phyloP scores from a whole-genome alignment of 2,888 invertebrate species.

The Agrilus cyanescens region DNA sequence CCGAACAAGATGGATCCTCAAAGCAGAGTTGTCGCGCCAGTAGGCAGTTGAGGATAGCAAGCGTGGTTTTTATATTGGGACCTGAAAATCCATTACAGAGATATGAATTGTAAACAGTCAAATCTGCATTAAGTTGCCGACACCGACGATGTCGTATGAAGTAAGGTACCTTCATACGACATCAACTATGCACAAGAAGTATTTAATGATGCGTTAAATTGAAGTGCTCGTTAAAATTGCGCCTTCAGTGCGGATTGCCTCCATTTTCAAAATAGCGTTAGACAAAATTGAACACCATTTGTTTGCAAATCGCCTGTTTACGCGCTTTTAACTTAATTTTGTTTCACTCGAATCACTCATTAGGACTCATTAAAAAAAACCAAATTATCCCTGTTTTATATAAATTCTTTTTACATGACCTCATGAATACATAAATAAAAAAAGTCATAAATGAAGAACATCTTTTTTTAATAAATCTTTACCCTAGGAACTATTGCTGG shows the following conservation, averaged over 20 bases:
- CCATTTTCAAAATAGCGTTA: slow-evolving; percentile 10
- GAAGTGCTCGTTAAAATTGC: slow-evolving; percentile 10
- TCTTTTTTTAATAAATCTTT: too few species aligned
- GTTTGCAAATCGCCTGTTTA: too few species aligned
- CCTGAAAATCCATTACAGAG: slow-evolving; percentile 43
- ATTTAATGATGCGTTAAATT: slow-evolving; percentile 12
- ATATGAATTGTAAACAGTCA: slow-evolving; percentile 13
- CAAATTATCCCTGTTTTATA: too few species aligned
- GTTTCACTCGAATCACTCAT: too few species aligned
- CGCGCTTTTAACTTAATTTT: too few species aligned
- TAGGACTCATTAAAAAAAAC: too few species aligned
- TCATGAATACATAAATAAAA: too few species aligned
- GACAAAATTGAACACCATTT: background rate
- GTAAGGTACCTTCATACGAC: slow-evolving; percentile 5
- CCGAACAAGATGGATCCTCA: slow-evolving; percentile 81
- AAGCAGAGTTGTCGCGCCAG: slow-evolving; percentile 80
- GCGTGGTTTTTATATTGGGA: slow-evolving; percentile 64
- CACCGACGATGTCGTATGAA: background rate
- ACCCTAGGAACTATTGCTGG: too few species aligned
- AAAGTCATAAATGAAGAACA: too few species aligned
- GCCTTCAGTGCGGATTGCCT: slow-evolving; percentile 4
- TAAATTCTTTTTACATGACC: too few species aligned
- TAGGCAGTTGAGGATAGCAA: slow-evolving; percentile 79
- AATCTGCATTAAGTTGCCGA: slow-evolving; percentile 7
- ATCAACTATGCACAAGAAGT: slow-evolving; percentile 8